Conservation (phyloP, 1,140 invertebrate genomes). For the Hypsibius dujardini region DNA sequence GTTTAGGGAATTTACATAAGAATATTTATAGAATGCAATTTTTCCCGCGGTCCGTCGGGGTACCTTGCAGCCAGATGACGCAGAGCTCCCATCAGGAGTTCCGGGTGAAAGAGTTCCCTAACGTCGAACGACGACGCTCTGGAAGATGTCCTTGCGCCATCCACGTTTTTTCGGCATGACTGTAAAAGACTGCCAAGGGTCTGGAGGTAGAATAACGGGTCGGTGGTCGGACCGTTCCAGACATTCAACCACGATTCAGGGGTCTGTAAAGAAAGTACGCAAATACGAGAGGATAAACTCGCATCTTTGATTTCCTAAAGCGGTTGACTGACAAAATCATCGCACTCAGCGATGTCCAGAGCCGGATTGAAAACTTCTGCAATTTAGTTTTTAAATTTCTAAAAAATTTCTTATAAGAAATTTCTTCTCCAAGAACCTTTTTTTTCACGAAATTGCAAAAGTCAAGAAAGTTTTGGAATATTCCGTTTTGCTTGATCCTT, state of each 20-base stretch:
- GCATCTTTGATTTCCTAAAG: background rate
- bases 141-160: conserved; percentile 23
- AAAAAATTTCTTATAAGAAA: too few species aligned
- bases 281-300: background rate
- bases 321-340: background rate
- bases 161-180: conserved; percentile 34
- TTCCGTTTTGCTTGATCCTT: too few species aligned
- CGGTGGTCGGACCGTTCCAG: conserved; percentile 61
- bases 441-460: too few species aligned
- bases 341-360: conserved; percentile 24
- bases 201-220: conserved; percentile 51
- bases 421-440: too few species aligned
- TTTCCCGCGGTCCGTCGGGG: background rate
- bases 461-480: too few species aligned
- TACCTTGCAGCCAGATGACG: conserved; percentile 58
- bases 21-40: too few species aligned
- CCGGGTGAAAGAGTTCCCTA: conserved; percentile 53
- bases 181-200: conserved; percentile 25
- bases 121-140: conserved; percentile 43
- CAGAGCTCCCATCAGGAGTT: conserved; percentile 60
- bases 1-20: too few species aligned
- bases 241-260: conserved; percentile 50
- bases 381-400: too few species aligned
- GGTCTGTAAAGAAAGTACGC: conserved; percentile 40
- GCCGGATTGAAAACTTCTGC: background rate